These are phyloP conservation scores for Sebastolobus alascanus DNA, from an alignment of 2,797 vertebrate species.

Conservation along the genomic window DNA sequence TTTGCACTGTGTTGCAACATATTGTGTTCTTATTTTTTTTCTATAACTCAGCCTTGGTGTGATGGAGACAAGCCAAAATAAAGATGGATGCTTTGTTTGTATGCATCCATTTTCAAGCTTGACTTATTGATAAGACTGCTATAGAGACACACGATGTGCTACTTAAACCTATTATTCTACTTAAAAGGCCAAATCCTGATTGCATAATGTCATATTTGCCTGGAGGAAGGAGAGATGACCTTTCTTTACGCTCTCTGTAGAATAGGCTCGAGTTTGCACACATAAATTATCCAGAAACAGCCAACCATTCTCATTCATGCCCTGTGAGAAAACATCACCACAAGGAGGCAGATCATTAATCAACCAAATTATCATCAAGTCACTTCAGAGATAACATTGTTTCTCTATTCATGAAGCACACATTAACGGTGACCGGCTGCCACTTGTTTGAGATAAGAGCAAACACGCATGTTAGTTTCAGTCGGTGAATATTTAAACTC, in stretches of 20 bases:
- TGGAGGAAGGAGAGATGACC: slow-evolving; percentile 3
- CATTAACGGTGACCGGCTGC: slow-evolving; percentile 14
- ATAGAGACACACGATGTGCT: slow-evolving; percentile 6
- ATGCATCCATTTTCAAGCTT: neutral
- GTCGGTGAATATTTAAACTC: slow-evolving; percentile 3
- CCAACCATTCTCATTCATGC: neutral
- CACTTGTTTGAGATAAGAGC: slow-evolving; percentile 18
- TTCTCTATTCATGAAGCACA: slow-evolving; percentile 26
- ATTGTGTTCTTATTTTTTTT: neutral
- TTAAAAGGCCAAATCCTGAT: slow-evolving; percentile 33
- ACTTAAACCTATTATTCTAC: neutral
- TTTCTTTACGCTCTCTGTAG: slow-evolving; percentile 19
- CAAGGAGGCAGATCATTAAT: slow-evolving; percentile 40
- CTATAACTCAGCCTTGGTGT: neutral
- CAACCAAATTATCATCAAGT: slow-evolving; percentile 31
- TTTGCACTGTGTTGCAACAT: neutral
- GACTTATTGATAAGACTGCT: neutral
- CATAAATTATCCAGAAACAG: slow-evolving; percentile 12
- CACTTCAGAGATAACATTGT: slow-evolving; percentile 12
- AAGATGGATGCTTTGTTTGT: slow-evolving; percentile 7
- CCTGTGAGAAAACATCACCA: slow-evolving; percentile 5
- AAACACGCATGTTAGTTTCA: slow-evolving; percentile 31
- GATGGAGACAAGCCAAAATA: neutral
- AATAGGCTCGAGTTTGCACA: slow-evolving; percentile 9
- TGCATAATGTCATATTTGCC: slow-evolving; percentile 38